Conservation (phyloP, 1,140 invertebrate genomes). For the Aphaenogaster ashmeadi region DNA sequence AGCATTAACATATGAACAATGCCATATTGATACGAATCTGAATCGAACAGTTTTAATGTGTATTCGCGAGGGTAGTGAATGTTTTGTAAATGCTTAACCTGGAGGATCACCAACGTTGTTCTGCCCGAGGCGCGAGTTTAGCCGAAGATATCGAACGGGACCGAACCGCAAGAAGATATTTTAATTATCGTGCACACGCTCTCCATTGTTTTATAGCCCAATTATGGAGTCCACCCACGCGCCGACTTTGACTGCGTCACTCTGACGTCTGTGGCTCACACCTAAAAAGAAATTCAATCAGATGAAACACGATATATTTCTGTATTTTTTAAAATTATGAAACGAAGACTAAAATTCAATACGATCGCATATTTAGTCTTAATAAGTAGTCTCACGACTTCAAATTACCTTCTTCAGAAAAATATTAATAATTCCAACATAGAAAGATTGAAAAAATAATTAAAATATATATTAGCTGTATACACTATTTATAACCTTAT, state of each 20-base stretch:
- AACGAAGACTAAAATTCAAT: not conserved
- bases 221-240: constrained; percentile 77
- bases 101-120: constrained; percentile 83
- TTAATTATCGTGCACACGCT: constrained; percentile 83
- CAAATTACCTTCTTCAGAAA: not conserved
- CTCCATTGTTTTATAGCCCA: constrained; percentile 79
- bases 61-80: constrained; percentile 26
- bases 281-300: constrained; percentile 3
- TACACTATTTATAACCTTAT: not conserved
- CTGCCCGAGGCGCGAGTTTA: constrained; percentile 76
- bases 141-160: constrained; percentile 80
- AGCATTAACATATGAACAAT: constrained; percentile 9
- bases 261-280: constrained; percentile 2
- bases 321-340: constrained; percentile 17
- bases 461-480: not conserved
- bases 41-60: not conserved
- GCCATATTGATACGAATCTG: not conserved
- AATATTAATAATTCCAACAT: not conserved
- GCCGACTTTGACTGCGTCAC: not conserved
- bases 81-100: constrained; percentile 75
- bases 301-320: not conserved
- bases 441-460: not conserved
- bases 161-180: constrained; percentile 77
- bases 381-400: not conserved
- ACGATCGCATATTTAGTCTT: not conserved